These are phyloP conservation scores for Acleris laterana DNA, from an alignment of 2,888 invertebrate species.

Conservation along the genomic window DNA sequence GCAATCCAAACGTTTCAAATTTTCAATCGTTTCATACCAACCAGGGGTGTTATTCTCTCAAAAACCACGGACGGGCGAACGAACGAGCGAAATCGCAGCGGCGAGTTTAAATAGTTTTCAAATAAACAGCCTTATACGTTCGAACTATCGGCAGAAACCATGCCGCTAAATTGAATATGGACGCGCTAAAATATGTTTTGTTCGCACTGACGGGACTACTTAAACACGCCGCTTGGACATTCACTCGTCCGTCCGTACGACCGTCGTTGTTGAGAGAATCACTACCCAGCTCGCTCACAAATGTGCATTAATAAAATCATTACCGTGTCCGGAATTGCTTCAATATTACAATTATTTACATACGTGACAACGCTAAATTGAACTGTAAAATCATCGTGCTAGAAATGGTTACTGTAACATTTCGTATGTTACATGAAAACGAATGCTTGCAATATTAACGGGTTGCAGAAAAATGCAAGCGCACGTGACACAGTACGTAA, in stretches of 20 bases:
- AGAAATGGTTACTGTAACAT: not conserved
- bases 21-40: constrained; percentile 17
- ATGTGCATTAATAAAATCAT: constrained; percentile 22
- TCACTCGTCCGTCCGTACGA: no score
- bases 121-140: no score
- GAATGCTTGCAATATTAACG: constrained; percentile 3
- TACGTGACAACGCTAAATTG: not conserved
- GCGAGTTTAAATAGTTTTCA: no score
- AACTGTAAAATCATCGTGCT: not conserved
- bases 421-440: not conserved
- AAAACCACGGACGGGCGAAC: no score
- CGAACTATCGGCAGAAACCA: no score
- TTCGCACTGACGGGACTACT: no score
- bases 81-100: no score
- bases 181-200: no score
- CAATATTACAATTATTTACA: constrained; percentile 19
- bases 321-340: constrained; percentile 20
- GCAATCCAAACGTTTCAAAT: constrained; percentile 10
- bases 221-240: no score
- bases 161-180: no score
- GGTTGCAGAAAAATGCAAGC: constrained; percentile 29
- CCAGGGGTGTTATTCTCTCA: no score
- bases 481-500: constrained; percentile 35
- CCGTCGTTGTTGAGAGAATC: no score
- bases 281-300: constrained; percentile 1